A percentile compares a stretch with the other conserved stretches of the same genome.
Evolutionary conservation across 2,888 invertebrate genomes (phyloP).

Genomic region (Gnatocerus cornutus): DNA sequence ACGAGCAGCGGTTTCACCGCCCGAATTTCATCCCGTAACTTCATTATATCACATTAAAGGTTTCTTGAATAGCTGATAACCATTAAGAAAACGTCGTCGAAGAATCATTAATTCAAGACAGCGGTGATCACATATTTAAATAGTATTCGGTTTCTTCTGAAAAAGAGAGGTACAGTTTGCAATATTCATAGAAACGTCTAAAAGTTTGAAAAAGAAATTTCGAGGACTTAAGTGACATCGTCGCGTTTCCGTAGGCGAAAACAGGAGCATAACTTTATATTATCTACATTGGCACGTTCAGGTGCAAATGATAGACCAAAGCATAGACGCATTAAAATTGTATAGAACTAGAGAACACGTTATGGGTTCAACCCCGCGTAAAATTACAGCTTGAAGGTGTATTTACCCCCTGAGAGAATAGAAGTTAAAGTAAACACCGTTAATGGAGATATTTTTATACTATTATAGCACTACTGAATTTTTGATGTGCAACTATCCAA

Average conservation of each 20-base stretch:
- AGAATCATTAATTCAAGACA: constrained; percentile 9
- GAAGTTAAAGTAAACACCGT: too few species aligned
- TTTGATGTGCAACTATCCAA: too few species aligned
- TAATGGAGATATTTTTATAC: too few species aligned
- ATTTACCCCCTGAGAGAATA: too few species aligned
- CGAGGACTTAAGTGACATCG: constrained; percentile 12
- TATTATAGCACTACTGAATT: too few species aligned
- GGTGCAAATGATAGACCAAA: too few species aligned
- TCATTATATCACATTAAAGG: constrained; percentile 44
- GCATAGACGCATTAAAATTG: too few species aligned
- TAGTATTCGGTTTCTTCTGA: constrained; percentile 1
- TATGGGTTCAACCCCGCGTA: too few species aligned
- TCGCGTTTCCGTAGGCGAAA: background rate
- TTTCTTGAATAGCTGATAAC: constrained; percentile 22
- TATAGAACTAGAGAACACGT: too few species aligned
- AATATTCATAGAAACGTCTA: constrained; percentile 23
- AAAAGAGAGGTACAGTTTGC: background rate
- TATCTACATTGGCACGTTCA: too few species aligned
- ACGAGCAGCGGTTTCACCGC: constrained; percentile 40
- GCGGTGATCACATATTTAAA: constrained; percentile 31
- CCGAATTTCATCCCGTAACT: constrained; percentile 40
- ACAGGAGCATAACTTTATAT: too few species aligned
- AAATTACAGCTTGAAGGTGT: too few species aligned
- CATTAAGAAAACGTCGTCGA: constrained; percentile 11
- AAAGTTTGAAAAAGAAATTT: background rate